Evolutionary conservation across 2,797 vertebrate species (phyloP), one percentile per base, ranked within the genome.

Genomic region (Poecilia wingei): DNA sequence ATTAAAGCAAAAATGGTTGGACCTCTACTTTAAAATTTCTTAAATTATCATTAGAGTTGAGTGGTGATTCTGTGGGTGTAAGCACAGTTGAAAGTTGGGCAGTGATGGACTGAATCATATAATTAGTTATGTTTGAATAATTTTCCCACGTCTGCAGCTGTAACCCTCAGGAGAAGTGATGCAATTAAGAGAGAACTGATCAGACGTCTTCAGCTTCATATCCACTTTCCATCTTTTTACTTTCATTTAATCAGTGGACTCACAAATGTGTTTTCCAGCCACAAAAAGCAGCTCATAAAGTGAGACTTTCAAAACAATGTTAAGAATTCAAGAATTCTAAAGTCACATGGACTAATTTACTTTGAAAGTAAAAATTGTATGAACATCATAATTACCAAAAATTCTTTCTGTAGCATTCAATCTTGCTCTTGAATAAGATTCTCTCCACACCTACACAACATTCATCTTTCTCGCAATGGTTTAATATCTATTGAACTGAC

Each of bases 221-320:
- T 43, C 68, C 47, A 43, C 18, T 46, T 66, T 33, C 43, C 3
- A 47, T 18, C 41, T 3, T 36, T 28, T n/a, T 22, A 20, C 22
- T 6, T 49, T n/a, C 12, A 53, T 51, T 72, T 76, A 72, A 25
- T 16, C 43, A 46, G 41, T 36, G 74, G 14, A 66, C 59, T 36
- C 43, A 10, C 33, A 13, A 73, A 68, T 36, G 43, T 45, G 20
- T 69, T 75, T 51, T 36, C 73, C 43, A 64, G 33, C 69, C 8
- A 25, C 53, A 80, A 69, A 28, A 16, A 43, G 20, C 1, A 61
- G 75, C 31, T 46, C 47, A 45, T 45, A 33, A 79, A 69, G 7
- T 74, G 22, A 78, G 45, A 76, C 41, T 53, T 76, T 46, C 71
- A 55, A 43, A 3, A 33, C 14, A 74, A 41, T 28, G n/a, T 28